A percentile compares a stretch with the other conserved stretches of the same genome.
Evolutionary conservation across 2,888 invertebrate genomes (phyloP).

Genomic region (Camponotus fellah): DNA sequence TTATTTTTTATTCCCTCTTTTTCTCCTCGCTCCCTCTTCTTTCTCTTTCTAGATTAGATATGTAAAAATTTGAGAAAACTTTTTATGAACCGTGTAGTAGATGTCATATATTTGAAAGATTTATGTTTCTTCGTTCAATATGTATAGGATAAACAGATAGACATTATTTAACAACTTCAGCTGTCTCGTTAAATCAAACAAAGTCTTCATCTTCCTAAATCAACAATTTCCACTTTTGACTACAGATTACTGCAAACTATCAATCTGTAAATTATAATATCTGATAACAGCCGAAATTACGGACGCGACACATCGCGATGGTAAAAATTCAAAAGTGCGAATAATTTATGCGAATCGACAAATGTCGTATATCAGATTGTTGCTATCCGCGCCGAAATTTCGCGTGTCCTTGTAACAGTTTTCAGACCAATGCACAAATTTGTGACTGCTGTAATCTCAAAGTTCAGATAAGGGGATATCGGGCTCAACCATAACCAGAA

Average conservation of each 20-base stretch:
- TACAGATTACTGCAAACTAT: neutral
- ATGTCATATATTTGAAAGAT: neutral
- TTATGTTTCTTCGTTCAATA: constrained; percentile 15
- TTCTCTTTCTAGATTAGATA: constrained; percentile 28
- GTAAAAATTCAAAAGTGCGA: constrained; percentile 5
- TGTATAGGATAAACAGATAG: constrained; percentile 10
- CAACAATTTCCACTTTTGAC: neutral
- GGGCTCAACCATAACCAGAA: constrained; percentile 4
- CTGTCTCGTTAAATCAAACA: neutral
- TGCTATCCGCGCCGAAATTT: constrained; percentile 13
- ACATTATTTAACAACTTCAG: constrained; percentile 6
- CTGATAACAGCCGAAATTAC: constrained; percentile 1
- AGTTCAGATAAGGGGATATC: constrained; percentile 23
- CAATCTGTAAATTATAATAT: neutral
- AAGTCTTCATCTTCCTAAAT: neutral
- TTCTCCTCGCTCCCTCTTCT: neutral
- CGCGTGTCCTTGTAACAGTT: constrained; percentile 22
- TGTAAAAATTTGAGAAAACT: neutral
- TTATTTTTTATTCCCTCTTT: neutral
- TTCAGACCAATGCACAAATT: neutral
- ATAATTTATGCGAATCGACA: constrained; percentile 18
- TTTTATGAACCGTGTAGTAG: constrained; percentile 7
- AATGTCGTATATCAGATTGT: constrained; percentile 24
- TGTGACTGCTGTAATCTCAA: constrained; percentile 13
- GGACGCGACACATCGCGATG: neutral